Conservation (phyloP, 2,797 vertebrate species). For the Choloepus didactylus region DNA sequence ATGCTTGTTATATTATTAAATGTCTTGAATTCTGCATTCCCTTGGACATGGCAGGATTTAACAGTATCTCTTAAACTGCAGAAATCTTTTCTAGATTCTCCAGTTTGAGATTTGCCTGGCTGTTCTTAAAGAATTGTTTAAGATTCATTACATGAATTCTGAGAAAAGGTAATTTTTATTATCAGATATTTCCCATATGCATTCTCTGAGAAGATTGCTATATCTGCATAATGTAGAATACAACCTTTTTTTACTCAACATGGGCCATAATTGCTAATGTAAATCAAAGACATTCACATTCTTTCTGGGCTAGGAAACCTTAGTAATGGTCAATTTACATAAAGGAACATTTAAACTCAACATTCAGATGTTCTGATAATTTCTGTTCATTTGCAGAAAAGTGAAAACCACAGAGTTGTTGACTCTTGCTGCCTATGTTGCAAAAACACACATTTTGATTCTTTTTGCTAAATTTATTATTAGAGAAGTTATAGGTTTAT, state of each 20-base stretch:
- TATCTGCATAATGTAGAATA: not conserved
- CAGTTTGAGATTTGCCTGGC: constrained; percentile 16
- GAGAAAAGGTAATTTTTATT: not conserved
- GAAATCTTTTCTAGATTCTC: not conserved
- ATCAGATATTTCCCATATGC: not conserved
- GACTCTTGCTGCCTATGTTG: not conserved
- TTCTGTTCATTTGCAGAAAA: not conserved
- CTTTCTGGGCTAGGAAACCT: not conserved
- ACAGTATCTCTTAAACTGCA: not conserved
- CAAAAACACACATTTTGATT: not conserved
- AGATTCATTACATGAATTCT: not conserved
- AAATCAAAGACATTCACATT: not conserved
- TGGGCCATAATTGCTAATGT: not conserved
- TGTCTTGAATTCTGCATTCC: not conserved
- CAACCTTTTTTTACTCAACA: not conserved
- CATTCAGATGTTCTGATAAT: not conserved
- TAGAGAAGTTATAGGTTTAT: too few relatives aligned
- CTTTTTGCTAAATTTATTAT: not conserved
- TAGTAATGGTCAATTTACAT: not conserved
- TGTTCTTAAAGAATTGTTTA: constrained; percentile 1
- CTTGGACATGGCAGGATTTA: not conserved
- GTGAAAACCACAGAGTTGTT: not conserved
- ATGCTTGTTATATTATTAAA: not conserved
- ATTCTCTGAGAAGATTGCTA: not conserved
- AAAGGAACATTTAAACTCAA: not conserved